These are phyloP conservation scores for Orchesella flavescens DNA, from an alignment of 2,888 invertebrate species.

Conservation along the genomic window DNA sequence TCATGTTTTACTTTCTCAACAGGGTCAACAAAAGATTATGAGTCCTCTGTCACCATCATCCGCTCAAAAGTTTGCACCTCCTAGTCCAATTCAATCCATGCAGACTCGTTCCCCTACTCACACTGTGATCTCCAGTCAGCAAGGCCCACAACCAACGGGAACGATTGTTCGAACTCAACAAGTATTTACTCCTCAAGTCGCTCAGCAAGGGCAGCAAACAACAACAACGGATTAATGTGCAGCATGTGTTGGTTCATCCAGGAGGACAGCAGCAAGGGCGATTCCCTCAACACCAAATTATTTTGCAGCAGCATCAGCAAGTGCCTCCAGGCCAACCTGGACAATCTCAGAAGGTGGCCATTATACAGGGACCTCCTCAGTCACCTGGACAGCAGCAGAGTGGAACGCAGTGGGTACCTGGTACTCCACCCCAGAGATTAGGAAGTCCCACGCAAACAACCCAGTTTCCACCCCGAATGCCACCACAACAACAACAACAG, in stretches of 20 bases:
- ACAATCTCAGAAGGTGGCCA: conserved; percentile 54
- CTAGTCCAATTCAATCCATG: conserved; percentile 54
- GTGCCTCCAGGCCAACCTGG: conserved; percentile 22
- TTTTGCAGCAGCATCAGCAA: conserved; percentile 64
- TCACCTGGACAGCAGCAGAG: conserved; percentile 37
- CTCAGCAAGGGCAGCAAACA: conserved; percentile 47
- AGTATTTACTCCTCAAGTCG: conserved; percentile 70
- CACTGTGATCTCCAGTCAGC: conserved; percentile 62
- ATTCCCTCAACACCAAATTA: conserved; percentile 65
- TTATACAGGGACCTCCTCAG: conserved; percentile 59
- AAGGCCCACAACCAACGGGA: conserved; percentile 56
- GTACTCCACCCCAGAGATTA: conserved; percentile 49
- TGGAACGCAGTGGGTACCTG: conserved; percentile 50
- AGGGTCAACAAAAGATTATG: conserved; percentile 58
- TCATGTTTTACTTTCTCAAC: conserved; percentile 24
- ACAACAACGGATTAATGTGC: conserved; percentile 66
- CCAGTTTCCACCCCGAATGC: conserved; percentile 50
- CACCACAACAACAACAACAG: no score
- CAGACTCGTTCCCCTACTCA: conserved; percentile 66
- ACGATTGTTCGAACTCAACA: conserved; percentile 70
- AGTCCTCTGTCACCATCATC: conserved; percentile 52
- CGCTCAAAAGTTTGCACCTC: conserved; percentile 64
- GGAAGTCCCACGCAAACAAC: conserved; percentile 56
- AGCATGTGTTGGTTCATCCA: conserved; percentile 71
- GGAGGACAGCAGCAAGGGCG: conserved; percentile 60